These are phyloP conservation scores for Vannuccia rotundouncinata DNA, from an alignment of 2,888 invertebrate genomes.

Conservation along the genomic window DNA sequence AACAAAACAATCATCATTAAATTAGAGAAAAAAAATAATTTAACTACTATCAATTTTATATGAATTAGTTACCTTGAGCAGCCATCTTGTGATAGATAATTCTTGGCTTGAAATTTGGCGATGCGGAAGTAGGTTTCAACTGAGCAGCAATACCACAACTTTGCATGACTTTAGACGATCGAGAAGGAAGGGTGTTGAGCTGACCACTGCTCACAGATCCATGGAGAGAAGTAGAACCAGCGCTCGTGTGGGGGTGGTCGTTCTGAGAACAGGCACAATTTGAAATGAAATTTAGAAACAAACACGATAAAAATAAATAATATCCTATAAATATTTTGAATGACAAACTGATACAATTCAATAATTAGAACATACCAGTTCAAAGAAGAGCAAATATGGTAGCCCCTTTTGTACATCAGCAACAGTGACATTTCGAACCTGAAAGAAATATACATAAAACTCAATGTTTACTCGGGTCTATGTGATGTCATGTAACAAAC, in stretches of 20 bases:
- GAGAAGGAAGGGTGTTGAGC: neutral
- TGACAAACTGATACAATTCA: neutral
- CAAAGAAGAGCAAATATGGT: neutral
- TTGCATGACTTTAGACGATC: too few relatives aligned
- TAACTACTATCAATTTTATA: too few relatives aligned
- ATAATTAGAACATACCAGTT: neutral
- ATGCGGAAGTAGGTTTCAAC: neutral
- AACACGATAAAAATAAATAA: neutral
- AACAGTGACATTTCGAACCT: neutral
- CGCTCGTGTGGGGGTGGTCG: neutral
- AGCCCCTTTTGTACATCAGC: neutral
- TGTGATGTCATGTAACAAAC: too few relatives aligned
- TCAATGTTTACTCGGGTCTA: too few relatives aligned
- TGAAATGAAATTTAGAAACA: neutral
- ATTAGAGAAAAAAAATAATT: too few relatives aligned
- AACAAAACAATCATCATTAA: too few relatives aligned
- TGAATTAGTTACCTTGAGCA: neutral
- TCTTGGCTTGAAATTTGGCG: neutral
- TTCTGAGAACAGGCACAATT: neutral
- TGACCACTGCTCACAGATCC: neutral
- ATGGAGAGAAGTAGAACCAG: neutral
- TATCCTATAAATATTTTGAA: too few relatives aligned
- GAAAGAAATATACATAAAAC: neutral
- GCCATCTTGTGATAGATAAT: neutral
- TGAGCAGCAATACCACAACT: neutral